These are phyloP conservation scores for Zaprionus kolodkinae DNA, from an alignment of 1,140 invertebrate species.

Conservation along the genomic window DNA sequence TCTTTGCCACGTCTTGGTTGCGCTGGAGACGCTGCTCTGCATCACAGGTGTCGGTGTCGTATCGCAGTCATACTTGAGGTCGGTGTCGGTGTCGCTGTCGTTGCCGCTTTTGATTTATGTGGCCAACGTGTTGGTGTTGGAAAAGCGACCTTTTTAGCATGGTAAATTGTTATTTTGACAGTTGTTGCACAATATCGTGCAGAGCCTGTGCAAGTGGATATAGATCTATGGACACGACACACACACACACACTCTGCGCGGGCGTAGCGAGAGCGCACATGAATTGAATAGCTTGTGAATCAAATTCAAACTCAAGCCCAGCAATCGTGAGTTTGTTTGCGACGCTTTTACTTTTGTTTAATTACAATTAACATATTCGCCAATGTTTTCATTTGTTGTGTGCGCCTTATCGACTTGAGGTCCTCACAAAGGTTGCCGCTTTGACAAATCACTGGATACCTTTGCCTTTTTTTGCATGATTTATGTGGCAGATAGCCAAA, in stretches of 20 bases:
- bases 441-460: constrained; percentile 12
- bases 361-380: constrained; percentile 44
- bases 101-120: constrained; percentile 45
- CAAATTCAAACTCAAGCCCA: constrained; percentile 37
- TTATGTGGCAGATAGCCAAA: constrained; percentile 54
- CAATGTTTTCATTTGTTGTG: constrained; percentile 9
- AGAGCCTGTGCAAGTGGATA: constrained; percentile 60
- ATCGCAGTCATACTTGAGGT: not conserved
- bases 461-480: constrained; percentile 44
- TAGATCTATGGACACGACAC: constrained; percentile 69
- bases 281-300: constrained; percentile 76
- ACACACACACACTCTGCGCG: constrained; percentile 39
- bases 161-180: constrained; percentile 78
- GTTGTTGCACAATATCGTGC: constrained; percentile 80
- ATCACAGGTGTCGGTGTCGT: constrained; percentile 57
- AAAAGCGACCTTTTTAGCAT: constrained; percentile 47
- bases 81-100: constrained; percentile 12
- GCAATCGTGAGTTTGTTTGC: constrained; percentile 60
- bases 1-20: constrained; percentile 2
- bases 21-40: constrained; percentile 14
- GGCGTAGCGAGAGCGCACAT: constrained; percentile 54
- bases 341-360: constrained; percentile 70
- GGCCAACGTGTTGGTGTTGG: constrained; percentile 44
- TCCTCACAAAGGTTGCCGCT: not conserved
- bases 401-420: not conserved